A percentile compares a stretch with the other conserved stretches of the same genome.
phyloP scores from a whole-genome alignment of 2,888 invertebrate genomes.

The Hartigia nigra region DNA sequence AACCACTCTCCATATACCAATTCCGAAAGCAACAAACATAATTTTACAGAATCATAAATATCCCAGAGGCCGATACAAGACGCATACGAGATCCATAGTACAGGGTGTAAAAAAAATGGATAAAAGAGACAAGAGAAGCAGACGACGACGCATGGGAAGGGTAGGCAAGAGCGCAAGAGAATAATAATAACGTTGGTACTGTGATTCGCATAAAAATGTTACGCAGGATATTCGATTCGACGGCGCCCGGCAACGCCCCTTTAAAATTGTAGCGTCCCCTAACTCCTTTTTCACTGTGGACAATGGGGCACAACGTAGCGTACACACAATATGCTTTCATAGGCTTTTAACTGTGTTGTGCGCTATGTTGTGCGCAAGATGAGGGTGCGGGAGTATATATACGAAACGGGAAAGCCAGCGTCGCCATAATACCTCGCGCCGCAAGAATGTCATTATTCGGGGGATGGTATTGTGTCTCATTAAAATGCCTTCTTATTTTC shows the following conservation, averaged over 20 bases:
- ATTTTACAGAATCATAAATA: background rate
- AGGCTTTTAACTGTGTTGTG: constrained; percentile 26
- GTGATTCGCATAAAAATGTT: constrained; percentile 6
- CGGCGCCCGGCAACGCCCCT: constrained; percentile 15
- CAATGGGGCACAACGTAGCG: constrained; percentile 22
- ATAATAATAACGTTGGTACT: background rate
- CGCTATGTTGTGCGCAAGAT: constrained; percentile 14
- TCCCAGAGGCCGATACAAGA: background rate
- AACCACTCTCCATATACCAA: background rate
- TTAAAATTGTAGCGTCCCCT: constrained; percentile 22
- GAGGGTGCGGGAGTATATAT: constrained; percentile 17
- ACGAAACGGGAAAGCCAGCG: background rate
- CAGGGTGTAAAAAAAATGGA: background rate
- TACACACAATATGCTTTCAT: constrained; percentile 26
- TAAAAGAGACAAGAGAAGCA: background rate
- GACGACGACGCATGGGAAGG: background rate
- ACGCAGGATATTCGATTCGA: constrained; percentile 2
- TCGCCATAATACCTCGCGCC: constrained; percentile 12
- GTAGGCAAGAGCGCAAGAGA: background rate
- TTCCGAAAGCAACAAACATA: background rate
- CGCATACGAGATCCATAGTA: too few species aligned
- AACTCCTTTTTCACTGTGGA: constrained; percentile 21
- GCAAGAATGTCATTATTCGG: constrained; percentile 25
- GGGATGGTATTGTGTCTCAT: constrained; percentile 17
- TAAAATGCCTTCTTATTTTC: constrained; percentile 26